These are phyloP conservation scores for Eupithecia exiguata DNA, from an alignment of 2,888 invertebrate genomes.

Conservation along the genomic window DNA sequence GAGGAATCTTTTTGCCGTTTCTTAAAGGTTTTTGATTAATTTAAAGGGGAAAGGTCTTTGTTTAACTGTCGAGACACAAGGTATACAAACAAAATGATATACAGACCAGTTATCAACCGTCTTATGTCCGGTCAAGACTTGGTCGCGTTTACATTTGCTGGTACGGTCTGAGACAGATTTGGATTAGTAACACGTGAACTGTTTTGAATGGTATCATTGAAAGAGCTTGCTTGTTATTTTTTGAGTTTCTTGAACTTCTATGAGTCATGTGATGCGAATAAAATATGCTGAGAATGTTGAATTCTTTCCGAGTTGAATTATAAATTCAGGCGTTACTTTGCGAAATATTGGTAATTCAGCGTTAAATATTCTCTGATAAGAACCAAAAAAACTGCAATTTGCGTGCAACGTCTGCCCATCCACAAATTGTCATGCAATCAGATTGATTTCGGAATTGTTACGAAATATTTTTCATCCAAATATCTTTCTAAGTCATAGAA, in stretches of 20 bases:
- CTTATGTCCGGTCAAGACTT: conserved; percentile 37
- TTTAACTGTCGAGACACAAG: conserved; percentile 27
- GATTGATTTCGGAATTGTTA: no score
- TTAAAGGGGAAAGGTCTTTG: conserved; percentile 40
- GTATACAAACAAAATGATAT: conserved; percentile 40
- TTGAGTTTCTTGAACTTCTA: conserved; percentile 7
- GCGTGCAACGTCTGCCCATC: no score
- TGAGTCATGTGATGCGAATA: not conserved
- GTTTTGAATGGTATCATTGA: conserved; percentile 15
- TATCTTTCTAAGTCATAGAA: not conserved
- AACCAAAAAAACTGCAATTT: no score
- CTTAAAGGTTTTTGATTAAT: conserved; percentile 42
- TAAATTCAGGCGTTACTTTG: no score
- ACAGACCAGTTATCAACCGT: conserved; percentile 46
- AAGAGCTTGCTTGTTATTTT: conserved; percentile 12
- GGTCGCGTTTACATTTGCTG: conserved; percentile 34
- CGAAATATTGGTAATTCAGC: no score
- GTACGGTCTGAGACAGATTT: conserved; percentile 23
- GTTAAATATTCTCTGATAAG: no score
- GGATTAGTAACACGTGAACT: conserved; percentile 20
- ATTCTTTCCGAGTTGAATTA: not conserved
- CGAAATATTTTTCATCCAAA: no score
- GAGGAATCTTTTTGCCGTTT: conserved; percentile 48
- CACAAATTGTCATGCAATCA: no score
- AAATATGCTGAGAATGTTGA: not conserved